Evolutionary conservation across 2,888 invertebrate genomes (phyloP).

Genomic region (Silvanus unidentatus): DNA sequence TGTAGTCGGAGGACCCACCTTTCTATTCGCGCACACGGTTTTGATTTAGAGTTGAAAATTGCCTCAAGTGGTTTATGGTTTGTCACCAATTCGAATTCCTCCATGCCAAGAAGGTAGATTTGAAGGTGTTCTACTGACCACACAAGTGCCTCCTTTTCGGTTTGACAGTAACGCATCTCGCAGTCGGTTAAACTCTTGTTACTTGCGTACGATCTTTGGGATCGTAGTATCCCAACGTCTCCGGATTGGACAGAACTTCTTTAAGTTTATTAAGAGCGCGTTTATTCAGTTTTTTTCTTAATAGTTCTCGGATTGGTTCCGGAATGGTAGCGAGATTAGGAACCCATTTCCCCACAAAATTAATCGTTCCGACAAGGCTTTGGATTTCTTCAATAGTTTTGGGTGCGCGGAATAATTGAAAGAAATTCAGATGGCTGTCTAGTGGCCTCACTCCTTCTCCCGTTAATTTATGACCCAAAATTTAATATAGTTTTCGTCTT

Average conservation of each 20-base stretch:
- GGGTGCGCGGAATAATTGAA: conserved; percentile 12
- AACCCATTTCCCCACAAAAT: conserved; percentile 19
- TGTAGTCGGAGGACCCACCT: conserved; percentile 15
- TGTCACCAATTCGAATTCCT: conserved; percentile 19
- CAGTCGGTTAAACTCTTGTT: conserved; percentile 23
- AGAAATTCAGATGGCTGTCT: background rate
- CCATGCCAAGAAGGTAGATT: background rate
- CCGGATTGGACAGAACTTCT: conserved; percentile 8
- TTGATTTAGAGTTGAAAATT: conserved; percentile 24
- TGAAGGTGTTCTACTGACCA: conserved; percentile 7
- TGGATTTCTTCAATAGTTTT: conserved; percentile 20
- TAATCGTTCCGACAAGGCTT: conserved; percentile 29
- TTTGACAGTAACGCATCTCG: conserved; percentile 33
- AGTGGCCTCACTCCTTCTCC: background rate
- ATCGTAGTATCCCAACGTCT: conserved; percentile 24
- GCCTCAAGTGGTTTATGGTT: conserved; percentile 35
- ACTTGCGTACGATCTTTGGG: conserved; percentile 21
- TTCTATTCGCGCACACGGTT: conserved; percentile 19
- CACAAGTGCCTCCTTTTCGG: conserved; percentile 24
- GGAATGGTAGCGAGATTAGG: conserved; percentile 6
- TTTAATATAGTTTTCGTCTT: conserved; percentile 10
- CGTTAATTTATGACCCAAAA: background rate
- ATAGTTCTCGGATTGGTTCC: conserved; percentile 3
- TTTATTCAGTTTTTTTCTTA: conserved; percentile 3
- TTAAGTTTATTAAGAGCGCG: conserved; percentile 30